phyloP scores from a whole-genome alignment of 1,140 invertebrate genomes.

The Calephelis nemesis region DNA sequence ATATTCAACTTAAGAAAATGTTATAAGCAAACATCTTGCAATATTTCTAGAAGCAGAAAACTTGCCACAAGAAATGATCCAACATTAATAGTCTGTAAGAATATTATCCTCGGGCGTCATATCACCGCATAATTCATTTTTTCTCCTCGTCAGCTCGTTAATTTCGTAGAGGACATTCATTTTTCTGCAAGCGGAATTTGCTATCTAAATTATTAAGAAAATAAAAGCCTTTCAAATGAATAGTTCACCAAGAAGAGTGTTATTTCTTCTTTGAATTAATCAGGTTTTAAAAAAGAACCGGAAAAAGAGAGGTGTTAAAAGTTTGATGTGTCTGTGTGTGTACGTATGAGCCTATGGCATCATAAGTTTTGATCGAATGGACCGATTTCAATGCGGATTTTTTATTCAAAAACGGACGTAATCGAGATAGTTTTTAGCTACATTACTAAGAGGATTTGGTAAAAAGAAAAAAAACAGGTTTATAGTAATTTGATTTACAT shows the following conservation, averaged over 20 bases:
- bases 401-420: no score
- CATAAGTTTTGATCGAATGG: no score
- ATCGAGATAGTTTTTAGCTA: no score
- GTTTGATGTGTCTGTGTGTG: no score
- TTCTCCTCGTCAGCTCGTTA: constrained; percentile 28
- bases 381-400: no score
- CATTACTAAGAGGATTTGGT: no score
- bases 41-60: neutral
- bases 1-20: neutral
- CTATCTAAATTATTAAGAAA: constrained; percentile 18
- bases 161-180: constrained; percentile 19
- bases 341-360: no score
- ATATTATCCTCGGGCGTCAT: constrained; percentile 26
- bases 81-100: constrained; percentile 25
- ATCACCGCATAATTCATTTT: constrained; percentile 31
- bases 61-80: constrained; percentile 16
- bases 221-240: constrained; percentile 8
- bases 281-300: no score
- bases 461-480: no score
- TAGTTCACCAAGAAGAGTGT: neutral
- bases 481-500: no score
- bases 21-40: neutral
- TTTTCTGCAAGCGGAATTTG: constrained; percentile 14
- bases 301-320: no score
- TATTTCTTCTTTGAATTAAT: no score